A percentile compares a stretch with the other conserved stretches of the same genome.
Evolutionary conservation across 2,888 invertebrate genomes (phyloP).

Genomic region (Amphipyra berbera): DNA sequence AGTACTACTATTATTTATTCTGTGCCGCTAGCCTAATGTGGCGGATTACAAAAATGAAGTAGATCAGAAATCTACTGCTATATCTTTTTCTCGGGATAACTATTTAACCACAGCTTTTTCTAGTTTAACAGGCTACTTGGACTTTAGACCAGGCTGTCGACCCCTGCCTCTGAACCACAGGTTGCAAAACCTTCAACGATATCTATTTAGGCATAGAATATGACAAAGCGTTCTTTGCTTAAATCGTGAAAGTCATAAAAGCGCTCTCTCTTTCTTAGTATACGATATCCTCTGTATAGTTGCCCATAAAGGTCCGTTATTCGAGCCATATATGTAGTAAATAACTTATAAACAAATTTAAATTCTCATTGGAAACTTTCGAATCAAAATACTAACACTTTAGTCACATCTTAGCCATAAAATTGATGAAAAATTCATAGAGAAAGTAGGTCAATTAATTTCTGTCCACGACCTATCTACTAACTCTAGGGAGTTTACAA

Average conservation of each 20-base stretch:
- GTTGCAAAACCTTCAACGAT: neutral
- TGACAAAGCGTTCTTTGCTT: constrained; percentile 29
- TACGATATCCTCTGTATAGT: constrained; percentile 42
- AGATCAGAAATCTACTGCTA: no score
- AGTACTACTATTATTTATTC: no score
- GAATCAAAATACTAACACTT: constrained; percentile 47
- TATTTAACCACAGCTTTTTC: no score
- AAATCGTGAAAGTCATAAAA: constrained; percentile 51
- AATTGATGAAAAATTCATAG: constrained; percentile 59
- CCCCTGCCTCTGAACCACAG: no score
- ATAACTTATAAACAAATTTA: constrained; percentile 45
- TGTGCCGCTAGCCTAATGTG: no score
- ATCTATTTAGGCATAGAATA: constrained; percentile 6
- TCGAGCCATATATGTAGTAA: constrained; percentile 20
- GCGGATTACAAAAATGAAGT: no score
- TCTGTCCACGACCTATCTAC: constrained; percentile 61
- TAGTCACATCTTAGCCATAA: constrained; percentile 15
- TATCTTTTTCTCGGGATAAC: no score
- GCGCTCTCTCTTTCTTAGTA: constrained; percentile 47
- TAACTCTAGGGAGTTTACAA: neutral
- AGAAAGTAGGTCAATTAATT: constrained; percentile 77
- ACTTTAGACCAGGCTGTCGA: no score
- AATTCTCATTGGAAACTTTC: constrained; percentile 59
- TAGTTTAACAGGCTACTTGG: no score
- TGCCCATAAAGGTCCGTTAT: constrained; percentile 39